phyloP scores from a whole-genome alignment of 2,888 invertebrate genomes.

The Stratiomys singularior region DNA sequence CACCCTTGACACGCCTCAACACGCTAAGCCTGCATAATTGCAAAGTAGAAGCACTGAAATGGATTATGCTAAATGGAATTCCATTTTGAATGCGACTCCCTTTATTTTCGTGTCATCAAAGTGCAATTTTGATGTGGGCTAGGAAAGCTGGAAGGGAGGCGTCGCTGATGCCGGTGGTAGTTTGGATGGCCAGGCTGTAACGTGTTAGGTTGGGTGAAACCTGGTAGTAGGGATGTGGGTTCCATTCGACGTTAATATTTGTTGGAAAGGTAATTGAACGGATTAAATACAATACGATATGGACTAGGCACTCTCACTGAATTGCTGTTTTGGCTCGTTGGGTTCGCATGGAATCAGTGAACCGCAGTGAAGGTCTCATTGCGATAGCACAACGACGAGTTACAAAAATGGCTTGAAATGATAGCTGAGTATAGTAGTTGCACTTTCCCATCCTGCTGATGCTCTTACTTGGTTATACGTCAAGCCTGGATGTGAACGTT shows the following conservation, averaged over 20 bases:
- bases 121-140: constrained; percentile 13
- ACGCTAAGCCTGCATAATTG: not conserved
- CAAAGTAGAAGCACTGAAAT: constrained; percentile 2
- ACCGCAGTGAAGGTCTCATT: not conserved
- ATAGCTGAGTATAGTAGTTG: not conserved
- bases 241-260: constrained; percentile 5
- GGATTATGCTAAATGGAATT: constrained; percentile 28
- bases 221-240: constrained; percentile 12
- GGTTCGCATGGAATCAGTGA: not conserved
- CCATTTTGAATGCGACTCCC: constrained; percentile 3
- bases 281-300: constrained; percentile 18
- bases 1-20: constrained; percentile 1
- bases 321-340: not conserved
- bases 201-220: not conserved
- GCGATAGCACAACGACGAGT: not conserved
- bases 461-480: too few relatives aligned
- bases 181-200: not conserved
- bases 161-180: not conserved
- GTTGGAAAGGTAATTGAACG: constrained; percentile 27
- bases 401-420: not conserved
- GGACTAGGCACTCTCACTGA: not conserved
- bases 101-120: constrained; percentile 22
- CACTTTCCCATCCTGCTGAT: too few relatives aligned
- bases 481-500: too few relatives aligned
- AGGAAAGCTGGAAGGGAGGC: not conserved